phyloP scores from a whole-genome alignment of 2,797 vertebrate genomes.

The Enteromius paludinosus region DNA sequence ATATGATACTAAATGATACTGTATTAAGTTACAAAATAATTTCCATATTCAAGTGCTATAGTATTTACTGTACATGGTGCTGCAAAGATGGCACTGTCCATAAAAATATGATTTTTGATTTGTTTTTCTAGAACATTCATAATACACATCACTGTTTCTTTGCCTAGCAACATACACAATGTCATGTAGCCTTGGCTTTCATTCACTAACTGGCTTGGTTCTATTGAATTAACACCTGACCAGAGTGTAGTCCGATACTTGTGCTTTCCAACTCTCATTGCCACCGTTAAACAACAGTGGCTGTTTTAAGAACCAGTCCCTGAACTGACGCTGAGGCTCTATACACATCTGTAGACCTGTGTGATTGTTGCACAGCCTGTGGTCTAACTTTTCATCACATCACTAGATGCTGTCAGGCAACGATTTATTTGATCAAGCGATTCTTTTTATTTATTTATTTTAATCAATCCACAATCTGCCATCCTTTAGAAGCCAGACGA shows the following conservation, averaged over 20 bases:
- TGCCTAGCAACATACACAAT: not conserved
- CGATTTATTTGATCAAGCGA: constrained; percentile 27
- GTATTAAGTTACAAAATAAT: not conserved
- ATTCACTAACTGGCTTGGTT: constrained; percentile 5
- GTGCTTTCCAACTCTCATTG: not conserved
- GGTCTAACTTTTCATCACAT: constrained; percentile 43
- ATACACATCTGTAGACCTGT: constrained; percentile 9
- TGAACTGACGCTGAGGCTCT: constrained; percentile 22
- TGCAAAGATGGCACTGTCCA: not conserved
- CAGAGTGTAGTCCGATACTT: not conserved
- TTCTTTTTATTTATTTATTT: constrained; percentile 17
- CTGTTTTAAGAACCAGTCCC: not conserved
- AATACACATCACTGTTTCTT: constrained; percentile 7
- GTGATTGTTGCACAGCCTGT: constrained; percentile 39
- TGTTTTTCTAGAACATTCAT: not conserved
- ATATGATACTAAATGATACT: not conserved
- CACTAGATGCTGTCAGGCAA: constrained; percentile 41
- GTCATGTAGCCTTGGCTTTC: constrained; percentile 7
- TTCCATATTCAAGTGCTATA: not conserved
- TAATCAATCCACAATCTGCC: constrained; percentile 38
- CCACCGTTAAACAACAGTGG: not conserved
- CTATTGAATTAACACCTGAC: constrained; percentile 4
- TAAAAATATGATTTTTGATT: not conserved
- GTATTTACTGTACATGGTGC: not conserved
- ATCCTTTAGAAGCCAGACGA: constrained; percentile 4